A percentile compares a stretch with the other conserved stretches of the same genome.
phyloP scores from a whole-genome alignment of 2,113 vertebrate species.

The Oryzias woworae region DNA sequence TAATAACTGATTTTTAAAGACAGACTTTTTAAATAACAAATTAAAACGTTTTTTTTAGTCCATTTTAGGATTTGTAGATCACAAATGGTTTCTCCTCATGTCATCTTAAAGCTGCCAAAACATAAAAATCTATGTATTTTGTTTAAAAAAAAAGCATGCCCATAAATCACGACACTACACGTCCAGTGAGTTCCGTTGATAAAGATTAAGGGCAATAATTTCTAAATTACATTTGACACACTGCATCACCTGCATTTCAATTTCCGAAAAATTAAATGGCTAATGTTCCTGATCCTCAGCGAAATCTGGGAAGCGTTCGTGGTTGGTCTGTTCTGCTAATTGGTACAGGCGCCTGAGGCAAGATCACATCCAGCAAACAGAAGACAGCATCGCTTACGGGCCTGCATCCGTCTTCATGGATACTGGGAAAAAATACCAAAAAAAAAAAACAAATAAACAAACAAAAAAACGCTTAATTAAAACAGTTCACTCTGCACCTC shows the following conservation, averaged over 20 bases:
- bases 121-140: too few species aligned
- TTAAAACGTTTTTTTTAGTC: too few species aligned
- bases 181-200: background rate
- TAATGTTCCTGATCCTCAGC: constrained; percentile 52
- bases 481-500: constrained; percentile 11
- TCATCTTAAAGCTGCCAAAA: too few species aligned
- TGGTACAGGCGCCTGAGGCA: constrained; percentile 58
- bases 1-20: too few species aligned
- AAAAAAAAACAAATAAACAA: constrained; percentile 19
- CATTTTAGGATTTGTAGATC: too few species aligned
- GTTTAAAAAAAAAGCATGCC: background rate
- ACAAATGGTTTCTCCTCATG: too few species aligned
- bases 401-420: constrained; percentile 17
- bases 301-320: constrained; percentile 54
- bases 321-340: constrained; percentile 56
- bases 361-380: constrained; percentile 35
- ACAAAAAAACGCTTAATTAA: constrained; percentile 36
- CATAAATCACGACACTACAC: background rate
- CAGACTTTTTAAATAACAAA: too few species aligned
- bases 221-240: constrained; percentile 1
- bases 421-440: constrained; percentile 22
- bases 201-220: background rate
- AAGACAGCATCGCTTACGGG: constrained; percentile 26
- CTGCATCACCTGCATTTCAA: constrained; percentile 16
- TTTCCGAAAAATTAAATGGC: constrained; percentile 39